Evolutionary conservation across 2,113 vertebrate genomes (phyloP).

Genomic region (Cyprinodon brontotheroides): DNA sequence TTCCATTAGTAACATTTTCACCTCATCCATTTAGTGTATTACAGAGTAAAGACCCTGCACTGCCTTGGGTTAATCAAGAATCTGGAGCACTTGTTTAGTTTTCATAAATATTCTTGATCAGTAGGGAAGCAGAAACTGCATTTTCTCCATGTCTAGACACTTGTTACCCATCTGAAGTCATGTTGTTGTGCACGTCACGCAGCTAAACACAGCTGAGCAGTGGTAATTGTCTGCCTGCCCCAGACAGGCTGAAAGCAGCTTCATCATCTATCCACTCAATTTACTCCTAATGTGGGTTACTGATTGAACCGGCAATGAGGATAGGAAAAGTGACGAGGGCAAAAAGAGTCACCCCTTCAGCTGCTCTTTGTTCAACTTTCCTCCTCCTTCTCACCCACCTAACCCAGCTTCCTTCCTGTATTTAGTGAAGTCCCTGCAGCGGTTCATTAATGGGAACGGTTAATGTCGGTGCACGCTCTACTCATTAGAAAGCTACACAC

Average conservation of each 20-base stretch:
- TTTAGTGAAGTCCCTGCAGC: constrained; percentile 56
- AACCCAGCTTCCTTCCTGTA: constrained; percentile 59
- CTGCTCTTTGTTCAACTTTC: constrained; percentile 28
- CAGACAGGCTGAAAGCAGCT: constrained; percentile 57
- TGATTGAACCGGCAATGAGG: constrained; percentile 66
- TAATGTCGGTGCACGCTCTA: constrained; percentile 52
- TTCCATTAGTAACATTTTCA: neutral
- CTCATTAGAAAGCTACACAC: constrained; percentile 48
- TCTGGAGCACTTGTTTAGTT: neutral
- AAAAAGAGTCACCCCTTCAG: constrained; percentile 39
- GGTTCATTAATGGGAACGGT: constrained; percentile 60
- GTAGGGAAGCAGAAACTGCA: constrained; percentile 3
- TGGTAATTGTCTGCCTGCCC: constrained; percentile 57
- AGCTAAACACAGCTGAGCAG: constrained; percentile 39
- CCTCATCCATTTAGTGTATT: neutral
- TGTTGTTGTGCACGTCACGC: constrained; percentile 43
- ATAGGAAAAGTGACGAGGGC: constrained; percentile 51
- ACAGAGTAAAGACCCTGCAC: neutral
- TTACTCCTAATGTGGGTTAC: constrained; percentile 68
- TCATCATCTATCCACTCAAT: constrained; percentile 70
- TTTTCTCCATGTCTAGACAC: constrained; percentile 15
- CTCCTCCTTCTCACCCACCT: constrained; percentile 11
- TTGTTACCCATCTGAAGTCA: constrained; percentile 28
- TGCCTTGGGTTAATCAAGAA: neutral
- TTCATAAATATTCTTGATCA: constrained; percentile 8